Percentiles rank a stretch among this genome's conserved stretches.
phyloP scores from a whole-genome alignment of 2,113 vertebrate species.

The Ascaphus truei region DNA sequence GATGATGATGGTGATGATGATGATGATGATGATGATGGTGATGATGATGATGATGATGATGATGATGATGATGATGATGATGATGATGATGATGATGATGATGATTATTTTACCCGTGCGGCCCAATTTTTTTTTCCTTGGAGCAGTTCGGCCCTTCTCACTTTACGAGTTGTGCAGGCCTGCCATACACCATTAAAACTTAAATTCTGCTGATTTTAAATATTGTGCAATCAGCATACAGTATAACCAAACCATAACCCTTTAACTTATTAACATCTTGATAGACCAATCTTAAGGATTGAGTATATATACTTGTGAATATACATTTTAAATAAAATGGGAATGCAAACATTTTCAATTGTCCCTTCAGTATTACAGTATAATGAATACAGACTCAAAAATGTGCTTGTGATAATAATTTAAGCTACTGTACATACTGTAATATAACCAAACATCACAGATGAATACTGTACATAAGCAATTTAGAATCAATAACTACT shows the following conservation, averaged over 20 bases:
- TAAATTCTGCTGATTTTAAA: not conserved
- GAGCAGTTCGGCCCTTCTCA: too few species aligned
- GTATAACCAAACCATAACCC: not conserved
- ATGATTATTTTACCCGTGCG: too few species aligned
- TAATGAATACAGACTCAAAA: not conserved
- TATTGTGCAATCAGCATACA: not conserved
- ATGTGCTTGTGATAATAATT: not conserved
- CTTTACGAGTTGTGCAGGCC: not conserved
- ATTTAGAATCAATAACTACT: not conserved
- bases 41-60: too few species aligned
- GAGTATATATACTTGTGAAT: constrained; percentile 18
- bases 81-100: too few species aligned
- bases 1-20: too few species aligned
- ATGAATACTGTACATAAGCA: constrained; percentile 8
- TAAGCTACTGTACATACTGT: constrained; percentile 8
- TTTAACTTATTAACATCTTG: constrained; percentile 14
- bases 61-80: too few species aligned
- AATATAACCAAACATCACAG: constrained; percentile 12
- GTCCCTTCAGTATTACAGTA: not conserved
- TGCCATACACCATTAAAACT: not conserved
- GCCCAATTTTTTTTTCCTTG: too few species aligned
- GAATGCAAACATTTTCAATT: constrained; percentile 7
- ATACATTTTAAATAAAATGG: constrained; percentile 5
- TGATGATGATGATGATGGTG: too few species aligned
- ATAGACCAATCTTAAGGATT: constrained; percentile 10